Evolutionary conservation across 37 sponge, comb jelly and placozoan genomes (phyloP), one percentile per base, ranked within the genome.

Genomic region (Eunapius fragilis): DNA sequence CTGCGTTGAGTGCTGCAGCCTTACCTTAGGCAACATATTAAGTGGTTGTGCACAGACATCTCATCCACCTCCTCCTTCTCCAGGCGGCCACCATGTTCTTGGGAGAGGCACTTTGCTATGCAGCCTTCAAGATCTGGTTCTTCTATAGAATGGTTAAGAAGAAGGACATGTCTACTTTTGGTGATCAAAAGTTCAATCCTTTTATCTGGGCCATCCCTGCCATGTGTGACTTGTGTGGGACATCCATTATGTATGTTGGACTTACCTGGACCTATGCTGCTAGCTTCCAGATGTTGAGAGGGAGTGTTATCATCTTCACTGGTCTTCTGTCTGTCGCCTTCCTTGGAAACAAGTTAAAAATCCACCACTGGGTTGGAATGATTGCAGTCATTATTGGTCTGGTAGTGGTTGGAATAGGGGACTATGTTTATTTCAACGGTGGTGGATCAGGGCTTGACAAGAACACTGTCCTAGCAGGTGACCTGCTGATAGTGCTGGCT

Each of bases 221-320:
- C 31, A 82, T 88, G 71, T 99, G 99, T 76, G 99, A 99, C 68
- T 72, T 97, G 23, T 70, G 77, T n/a, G 97, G 80, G 30, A 98
- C 99, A 31, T 93, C 94, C 28, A 91, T 91, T 31, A 93, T 99
- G 92, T 96, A 95, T 82, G 87, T 99, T 0, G 99, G 95, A 14
- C 95, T 99, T 31, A 95, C 90, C 33, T 91, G 97, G 84, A 99
- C 99, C 37, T 97, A 88, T 80, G 99, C 99, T 0, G 78, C 92
- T 45, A 97, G 98, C 75, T 97, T 95, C 82, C 99, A 99, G 50
- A 97, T 99, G 97, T 74, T 99, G 48, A 74, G 96, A 36, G 97
- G 96, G 2, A 93, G 94, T 70, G 99, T 99, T 34, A 99, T 99
- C 71, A 95, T 99, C 72, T 99, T 99, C 82, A 97, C 99, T 5